Base-by-base conservation (phyloP, 2,797 vertebrate genomes). In the Pangasius sanitwongsei region DNA sequence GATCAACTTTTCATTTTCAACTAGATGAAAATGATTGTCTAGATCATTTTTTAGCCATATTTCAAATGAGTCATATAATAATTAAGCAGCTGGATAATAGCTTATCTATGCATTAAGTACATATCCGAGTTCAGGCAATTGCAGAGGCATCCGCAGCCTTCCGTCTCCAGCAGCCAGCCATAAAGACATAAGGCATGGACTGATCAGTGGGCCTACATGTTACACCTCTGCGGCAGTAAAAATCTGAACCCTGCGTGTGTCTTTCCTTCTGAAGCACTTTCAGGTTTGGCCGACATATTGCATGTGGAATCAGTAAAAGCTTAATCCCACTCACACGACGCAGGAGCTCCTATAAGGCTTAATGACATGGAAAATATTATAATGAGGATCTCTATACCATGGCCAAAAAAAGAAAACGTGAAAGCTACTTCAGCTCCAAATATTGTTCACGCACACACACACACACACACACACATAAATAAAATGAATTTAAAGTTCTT, bases 271-370 rank as follows among this genome's bases (percentile, higher is more conserved):
- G 18, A 31, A 81, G 78, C 31, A 37, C 16, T 34, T 18, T 34
- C 16, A 34, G 50, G 50, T 80, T 81, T 81, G 53, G 25, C 25
- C n/a, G 25, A 6, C 25, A n/a, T 77, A n/a, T 23, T 41, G 16
- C 7, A 9, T 72, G 77, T 57, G 15, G 3, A 61, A 20, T 63
- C 6, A 37, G 28, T 83, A 63, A 63, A 8, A 80, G 6, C 3
- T 95, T 95, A 96, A 96, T 96, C 94, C 94, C 94, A 92, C 93
- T 95, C 93, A 94, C 94, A 90, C 94, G 90, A 91, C 91, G 87
- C 94, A 48, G 94, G 93, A 93, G 93, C 94, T n/a, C 1, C 7
- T 93, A 94, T 94, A 95, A 95, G 94, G 95, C 95, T 96, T 95
- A 96, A 95, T 93, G 92, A 95, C 94, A 96, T 92, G 94, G 94